Base-by-base conservation (phyloP, 2,797 vertebrate species). In the Sebastes miniatus region DNA sequence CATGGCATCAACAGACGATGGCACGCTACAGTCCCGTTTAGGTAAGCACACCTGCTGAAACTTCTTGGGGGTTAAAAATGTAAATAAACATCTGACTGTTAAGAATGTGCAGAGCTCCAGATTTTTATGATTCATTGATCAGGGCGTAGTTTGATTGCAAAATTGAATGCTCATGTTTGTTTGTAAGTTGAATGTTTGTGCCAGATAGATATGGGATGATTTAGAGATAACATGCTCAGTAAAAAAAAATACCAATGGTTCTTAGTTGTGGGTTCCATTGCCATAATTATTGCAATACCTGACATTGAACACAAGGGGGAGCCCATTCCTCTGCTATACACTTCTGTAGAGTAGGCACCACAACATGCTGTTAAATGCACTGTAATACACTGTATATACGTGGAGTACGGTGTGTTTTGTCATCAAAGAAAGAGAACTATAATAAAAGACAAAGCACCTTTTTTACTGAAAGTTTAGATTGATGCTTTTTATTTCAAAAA, bases 1-100 rank as follows among this genome's bases (percentile, higher is more conserved):
- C 88, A 99, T 99, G 99, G 98, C 98, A 0, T 98, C 98, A 0
- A 96, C 98, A 0, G 98, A 99, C 0, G 98, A 99, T 0, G 98
- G 99, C 81, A 97, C 96, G 0, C 93, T 99, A 91, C 98, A 98
- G 89, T 99, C 98, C 58, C 97, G 98, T 81, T 94, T 99, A 84
- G 98, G 98, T 99, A 90, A 92, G 47, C 32, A 50, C 61, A 54
- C 43, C n/a, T 29, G 12, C 25, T 32, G 1, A 43, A 63, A 58
- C 4, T 2, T 1, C 1, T 4, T 29, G 4, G 10, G 13, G 20
- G 1, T 12, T 7, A 8, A 36, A 12, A 80, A 32, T 18, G 16
- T 47, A 43, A 22, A 22, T 9, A 22, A 14, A 73, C 5, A 52
- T 4, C 20, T 66, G 18, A 1, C 3, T 39, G n/a, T 62, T 31